Percentiles rank a stretch among this genome's conserved stretches.
Conservation (phyloP, 2,113 vertebrate species). For the Pongo pygmaeus region DNA sequence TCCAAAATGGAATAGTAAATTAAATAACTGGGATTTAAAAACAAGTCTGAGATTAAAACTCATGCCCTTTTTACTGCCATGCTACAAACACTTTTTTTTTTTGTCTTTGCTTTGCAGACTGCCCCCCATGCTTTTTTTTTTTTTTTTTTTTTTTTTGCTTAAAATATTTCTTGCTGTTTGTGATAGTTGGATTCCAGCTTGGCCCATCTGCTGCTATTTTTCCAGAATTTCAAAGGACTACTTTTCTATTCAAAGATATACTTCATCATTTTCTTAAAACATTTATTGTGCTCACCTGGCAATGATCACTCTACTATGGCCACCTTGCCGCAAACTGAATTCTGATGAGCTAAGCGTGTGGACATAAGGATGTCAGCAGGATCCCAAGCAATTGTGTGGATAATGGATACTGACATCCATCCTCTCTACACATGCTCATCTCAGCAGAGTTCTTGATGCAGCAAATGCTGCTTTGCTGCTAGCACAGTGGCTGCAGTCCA, state of each 20-base stretch:
- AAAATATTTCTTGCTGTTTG: slow-evolving; percentile 61
- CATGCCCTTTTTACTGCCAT: not conserved
- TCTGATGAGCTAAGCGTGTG: not conserved
- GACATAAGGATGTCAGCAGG: not conserved
- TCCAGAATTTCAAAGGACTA: slow-evolving; percentile 35
- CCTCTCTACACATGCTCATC: not conserved
- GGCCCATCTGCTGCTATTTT: slow-evolving; percentile 67
- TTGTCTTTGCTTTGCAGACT: slow-evolving; percentile 13
- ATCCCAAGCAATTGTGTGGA: not conserved
- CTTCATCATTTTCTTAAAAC: slow-evolving; percentile 19
- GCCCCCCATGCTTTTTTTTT: slow-evolving; percentile 12
- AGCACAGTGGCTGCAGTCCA: not conserved
- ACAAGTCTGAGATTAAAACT: not conserved
- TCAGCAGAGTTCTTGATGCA: not conserved
- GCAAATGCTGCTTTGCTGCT: not conserved
- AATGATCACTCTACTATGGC: not conserved
- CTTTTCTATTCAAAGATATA: not conserved
- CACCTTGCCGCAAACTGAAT: not conserved
- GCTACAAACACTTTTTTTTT: slow-evolving; percentile 8
- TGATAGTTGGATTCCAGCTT: slow-evolving; percentile 43
- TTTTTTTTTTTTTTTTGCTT: slow-evolving; percentile 34
- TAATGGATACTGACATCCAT: not conserved
- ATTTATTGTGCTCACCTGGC: not conserved
- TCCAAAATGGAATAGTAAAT: not conserved
- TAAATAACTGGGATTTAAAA: slow-evolving; percentile 34